Base-by-base conservation (phyloP, 2,797 vertebrate species). In the Morus bassanus region DNA sequence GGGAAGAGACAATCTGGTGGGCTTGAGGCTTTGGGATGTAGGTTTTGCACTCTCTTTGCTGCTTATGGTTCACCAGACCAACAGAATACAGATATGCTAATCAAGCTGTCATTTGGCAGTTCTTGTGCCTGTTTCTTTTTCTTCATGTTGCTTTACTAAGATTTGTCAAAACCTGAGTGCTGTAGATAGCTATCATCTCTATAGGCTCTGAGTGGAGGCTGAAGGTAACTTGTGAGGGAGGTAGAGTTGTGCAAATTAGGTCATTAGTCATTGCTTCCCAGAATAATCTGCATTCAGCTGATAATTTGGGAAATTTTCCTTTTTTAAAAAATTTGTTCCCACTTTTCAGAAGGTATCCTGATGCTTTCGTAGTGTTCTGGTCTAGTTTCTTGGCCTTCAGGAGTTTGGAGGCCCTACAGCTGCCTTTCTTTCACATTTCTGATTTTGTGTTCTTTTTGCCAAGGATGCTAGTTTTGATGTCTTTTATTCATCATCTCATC, bases 201-300 rank as follows among this genome's bases (percentile, higher is more conserved):
- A 9, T 28, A 85, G 60, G n/a, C n/a, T n/a, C 9, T 27, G 56
- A 56, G 59, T 31, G n/a, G 21, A 86, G 57, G 15, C 10, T 72
- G 83, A 67, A 80, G 57, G 37, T 69, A 65, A 76, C 0, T 65
- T 70, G 3, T 79, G 61, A 81, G 30, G 35, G 63, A 76, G 54
- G 60, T 76, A n/a, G 70, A 79, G 8, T 68, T 93, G 60, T 67
- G 43, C 39, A 82, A 82, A 89, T 80, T 80, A 69, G 79, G 85
- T 69, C 68, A 82, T 93, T 90, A 90, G 74, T 85, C 86, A 85
- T 48, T 85, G 78, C 64, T 94, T 93, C 57, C 64, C 75, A 91
- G 56, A 94, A 87, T 88, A 88, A 91, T 57, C 54, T 72, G 18
- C 67, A 60, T 89, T 93, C 74, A 75, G 27, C 33, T 43, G 74